These are phyloP conservation scores for Beroe ovata DNA, from an alignment of 37 sponge, comb jelly and placozoan species.

Conservation along the genomic window DNA sequence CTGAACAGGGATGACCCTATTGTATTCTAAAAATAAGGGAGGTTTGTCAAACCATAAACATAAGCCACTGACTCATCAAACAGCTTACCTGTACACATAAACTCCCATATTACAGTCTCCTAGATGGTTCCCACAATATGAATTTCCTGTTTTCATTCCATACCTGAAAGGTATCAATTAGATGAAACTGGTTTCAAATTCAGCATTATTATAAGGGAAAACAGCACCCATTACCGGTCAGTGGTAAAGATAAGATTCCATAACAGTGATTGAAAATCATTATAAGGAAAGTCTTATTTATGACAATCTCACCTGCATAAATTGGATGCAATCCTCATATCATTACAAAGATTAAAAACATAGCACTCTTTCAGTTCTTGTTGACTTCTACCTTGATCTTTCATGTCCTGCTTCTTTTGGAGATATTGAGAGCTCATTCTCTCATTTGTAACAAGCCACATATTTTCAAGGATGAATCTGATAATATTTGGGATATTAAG, in stretches of 20 bases:
- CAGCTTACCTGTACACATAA: conserved; percentile 32
- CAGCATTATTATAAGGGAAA: too few relatives aligned
- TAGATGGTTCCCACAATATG: conserved; percentile 24
- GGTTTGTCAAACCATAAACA: too few relatives aligned
- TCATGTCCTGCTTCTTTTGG: conserved; percentile 47
- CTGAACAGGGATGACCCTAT: too few relatives aligned
- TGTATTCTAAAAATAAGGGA: too few relatives aligned
- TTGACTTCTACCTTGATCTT: conserved; percentile 6
- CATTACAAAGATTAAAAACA: conserved; percentile 28
- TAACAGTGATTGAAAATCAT: too few relatives aligned
- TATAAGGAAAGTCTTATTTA: too few relatives aligned
- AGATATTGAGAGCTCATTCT: neutral
- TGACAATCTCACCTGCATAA: neutral
- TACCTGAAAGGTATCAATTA: too few relatives aligned
- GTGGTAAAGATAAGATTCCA: too few relatives aligned
- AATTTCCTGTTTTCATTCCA: conserved; percentile 32
- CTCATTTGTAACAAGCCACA: conserved; percentile 54
- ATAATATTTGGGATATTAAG: neutral
- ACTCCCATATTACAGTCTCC: conserved; percentile 67
- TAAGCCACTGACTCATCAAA: neutral
- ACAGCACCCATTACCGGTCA: too few relatives aligned
- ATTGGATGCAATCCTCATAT: conserved; percentile 8
- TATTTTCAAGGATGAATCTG: conserved; percentile 54
- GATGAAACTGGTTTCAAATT: too few relatives aligned
- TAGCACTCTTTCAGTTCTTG: conserved; percentile 5